Conservation (phyloP, 2,113 vertebrate genomes). For the Sialia sialis region DNA sequence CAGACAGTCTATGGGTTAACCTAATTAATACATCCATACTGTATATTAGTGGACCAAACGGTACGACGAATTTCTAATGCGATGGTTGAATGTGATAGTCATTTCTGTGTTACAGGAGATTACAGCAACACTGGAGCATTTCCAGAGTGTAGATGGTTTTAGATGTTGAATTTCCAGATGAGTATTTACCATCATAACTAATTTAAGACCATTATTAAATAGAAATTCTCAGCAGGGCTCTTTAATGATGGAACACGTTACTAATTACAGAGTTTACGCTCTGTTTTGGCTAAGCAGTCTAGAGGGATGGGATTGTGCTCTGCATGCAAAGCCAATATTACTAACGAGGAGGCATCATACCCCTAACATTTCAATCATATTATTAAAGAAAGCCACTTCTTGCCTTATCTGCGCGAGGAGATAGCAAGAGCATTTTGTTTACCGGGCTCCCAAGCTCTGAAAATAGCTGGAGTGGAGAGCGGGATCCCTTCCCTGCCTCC, state of each 20-base stretch:
- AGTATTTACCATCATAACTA: slow-evolving; percentile 79
- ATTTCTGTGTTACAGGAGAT: slow-evolving; percentile 69
- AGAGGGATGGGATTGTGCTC: slow-evolving; percentile 50
- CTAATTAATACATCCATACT: slow-evolving; percentile 71
- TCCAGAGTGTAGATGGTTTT: slow-evolving; percentile 71
- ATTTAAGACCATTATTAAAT: slow-evolving; percentile 77
- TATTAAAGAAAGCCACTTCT: slow-evolving; percentile 52
- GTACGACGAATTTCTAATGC: slow-evolving; percentile 49
- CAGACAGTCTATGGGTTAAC: slow-evolving; percentile 68
- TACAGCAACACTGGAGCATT: slow-evolving; percentile 71
- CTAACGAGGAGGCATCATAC: slow-evolving; percentile 50
- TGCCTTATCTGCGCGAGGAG: neutral
- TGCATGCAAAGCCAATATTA: slow-evolving; percentile 71
- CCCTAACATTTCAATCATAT: slow-evolving; percentile 58
- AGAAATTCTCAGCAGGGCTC: slow-evolving; percentile 77
- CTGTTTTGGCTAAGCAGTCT: slow-evolving; percentile 68
- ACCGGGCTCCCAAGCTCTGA: neutral
- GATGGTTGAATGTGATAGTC: slow-evolving; percentile 64
- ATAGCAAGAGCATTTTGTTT: neutral
- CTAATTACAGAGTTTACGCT: slow-evolving; percentile 73
- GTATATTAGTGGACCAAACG: slow-evolving; percentile 64
- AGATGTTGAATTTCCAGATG: slow-evolving; percentile 74
- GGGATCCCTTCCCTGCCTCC: neutral
- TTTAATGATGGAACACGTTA: slow-evolving; percentile 69
- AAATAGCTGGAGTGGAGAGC: neutral